phyloP scores from a whole-genome alignment of 2,888 invertebrate genomes.

The Zonitis immaculata region DNA sequence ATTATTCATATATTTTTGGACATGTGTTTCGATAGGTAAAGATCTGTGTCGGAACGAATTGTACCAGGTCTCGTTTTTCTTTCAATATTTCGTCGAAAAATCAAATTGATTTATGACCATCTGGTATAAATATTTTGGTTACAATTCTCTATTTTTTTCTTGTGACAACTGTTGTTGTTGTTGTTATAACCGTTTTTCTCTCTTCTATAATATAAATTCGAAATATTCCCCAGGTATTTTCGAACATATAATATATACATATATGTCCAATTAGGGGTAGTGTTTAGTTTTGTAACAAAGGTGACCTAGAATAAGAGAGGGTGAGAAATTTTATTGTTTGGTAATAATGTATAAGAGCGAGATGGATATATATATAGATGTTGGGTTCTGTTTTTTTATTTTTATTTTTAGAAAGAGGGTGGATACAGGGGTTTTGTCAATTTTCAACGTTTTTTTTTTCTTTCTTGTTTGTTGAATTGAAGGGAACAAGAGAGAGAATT shows the following conservation, averaged over 20 bases:
- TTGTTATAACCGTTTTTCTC: neutral
- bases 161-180: neutral
- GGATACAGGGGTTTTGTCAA: slow-evolving; percentile 38
- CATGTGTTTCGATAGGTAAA: neutral
- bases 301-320: slow-evolving; percentile 37
- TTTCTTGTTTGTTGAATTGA: neutral
- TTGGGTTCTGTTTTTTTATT: no score
- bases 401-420: slow-evolving; percentile 24
- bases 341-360: slow-evolving; percentile 4
- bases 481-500: neutral
- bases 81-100: slow-evolving; percentile 4
- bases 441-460: slow-evolving; percentile 17
- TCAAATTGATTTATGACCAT: slow-evolving; percentile 5
- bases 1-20: no score
- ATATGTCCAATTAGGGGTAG: slow-evolving; percentile 44
- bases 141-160: neutral
- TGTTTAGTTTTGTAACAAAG: slow-evolving; percentile 36
- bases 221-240: slow-evolving; percentile 35
- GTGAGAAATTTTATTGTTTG: slow-evolving; percentile 17
- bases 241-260: slow-evolving; percentile 19
- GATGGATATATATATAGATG: slow-evolving; percentile 16
- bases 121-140: slow-evolving; percentile 9
- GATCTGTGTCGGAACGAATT: neutral
- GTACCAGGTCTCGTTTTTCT: neutral
- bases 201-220: neutral